These are phyloP conservation scores for Thalassaphorura encarpata DNA, from an alignment of 1,140 invertebrate species.

Conservation along the genomic window DNA sequence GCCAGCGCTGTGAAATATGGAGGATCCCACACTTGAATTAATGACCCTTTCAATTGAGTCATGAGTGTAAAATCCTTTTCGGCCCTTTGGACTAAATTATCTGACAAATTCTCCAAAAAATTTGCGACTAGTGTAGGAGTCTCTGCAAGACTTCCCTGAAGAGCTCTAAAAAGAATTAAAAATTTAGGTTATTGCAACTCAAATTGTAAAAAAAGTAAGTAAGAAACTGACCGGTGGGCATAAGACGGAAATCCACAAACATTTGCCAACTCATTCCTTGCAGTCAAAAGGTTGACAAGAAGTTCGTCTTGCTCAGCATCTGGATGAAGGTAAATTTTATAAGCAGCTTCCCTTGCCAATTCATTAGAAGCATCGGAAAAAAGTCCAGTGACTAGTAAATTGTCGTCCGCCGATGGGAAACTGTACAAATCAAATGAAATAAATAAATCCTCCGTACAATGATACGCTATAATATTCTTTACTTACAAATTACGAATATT, in stretches of 20 bases:
- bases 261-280: constrained; percentile 63
- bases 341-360: constrained; percentile 73
- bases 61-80: constrained; percentile 60
- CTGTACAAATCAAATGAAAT: constrained; percentile 40
- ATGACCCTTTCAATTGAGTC: constrained; percentile 57
- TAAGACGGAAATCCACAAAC: constrained; percentile 81
- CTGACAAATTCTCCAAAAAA: constrained; percentile 68
- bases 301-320: constrained; percentile 64
- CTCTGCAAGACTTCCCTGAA: constrained; percentile 77
- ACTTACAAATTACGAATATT: constrained; percentile 64
- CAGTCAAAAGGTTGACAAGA: constrained; percentile 58
- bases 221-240: constrained; percentile 56
- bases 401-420: constrained; percentile 59
- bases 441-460: neutral
- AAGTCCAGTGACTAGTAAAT: constrained; percentile 62
- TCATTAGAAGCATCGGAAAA: constrained; percentile 71
- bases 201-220: constrained; percentile 1
- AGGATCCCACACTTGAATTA: constrained; percentile 64
- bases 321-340: constrained; percentile 72
- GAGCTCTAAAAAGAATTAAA: constrained; percentile 48
- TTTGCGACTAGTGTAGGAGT: constrained; percentile 61
- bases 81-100: constrained; percentile 51
- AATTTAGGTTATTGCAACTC: neutral
- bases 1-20: constrained; percentile 65
- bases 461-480: too few relatives aligned